Percentiles rank a stretch among this genome's conserved stretches.
Evolutionary conservation across 1,140 invertebrate genomes (phyloP).

Genomic region (Drosophila melanica): DNA sequence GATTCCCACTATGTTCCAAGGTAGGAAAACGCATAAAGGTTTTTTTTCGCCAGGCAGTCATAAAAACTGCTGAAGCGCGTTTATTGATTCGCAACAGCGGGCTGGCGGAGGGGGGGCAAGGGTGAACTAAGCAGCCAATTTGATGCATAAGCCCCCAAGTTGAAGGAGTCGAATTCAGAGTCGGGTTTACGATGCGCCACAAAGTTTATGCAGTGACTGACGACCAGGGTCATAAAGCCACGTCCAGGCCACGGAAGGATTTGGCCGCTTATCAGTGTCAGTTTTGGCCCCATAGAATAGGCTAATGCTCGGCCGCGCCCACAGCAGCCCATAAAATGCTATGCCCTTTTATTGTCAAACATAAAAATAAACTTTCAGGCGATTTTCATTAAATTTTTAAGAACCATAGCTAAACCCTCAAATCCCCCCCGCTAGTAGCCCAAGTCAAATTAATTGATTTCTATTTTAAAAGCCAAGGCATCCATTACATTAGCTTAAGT

Average conservation of each 20-base stretch:
- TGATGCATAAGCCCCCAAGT: slow-evolving; percentile 11
- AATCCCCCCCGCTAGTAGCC: background rate
- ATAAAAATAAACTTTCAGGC: slow-evolving; percentile 66
- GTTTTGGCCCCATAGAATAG: slow-evolving; percentile 32
- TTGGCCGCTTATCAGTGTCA: slow-evolving; percentile 59
- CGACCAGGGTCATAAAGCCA: slow-evolving; percentile 38
- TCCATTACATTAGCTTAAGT: slow-evolving; percentile 33
- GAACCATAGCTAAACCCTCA: slow-evolving; percentile 13
- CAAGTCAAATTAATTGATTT: slow-evolving; percentile 55
- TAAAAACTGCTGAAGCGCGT: slow-evolving; percentile 66
- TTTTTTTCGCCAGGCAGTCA: slow-evolving; percentile 29
- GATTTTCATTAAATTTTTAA: slow-evolving; percentile 67
- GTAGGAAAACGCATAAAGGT: slow-evolving; percentile 42
- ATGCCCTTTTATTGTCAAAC: slow-evolving; percentile 60
- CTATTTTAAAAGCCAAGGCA: slow-evolving; percentile 37
- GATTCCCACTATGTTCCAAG: slow-evolving; percentile 25
- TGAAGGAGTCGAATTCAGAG: slow-evolving; percentile 1
- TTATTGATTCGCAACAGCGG: slow-evolving; percentile 55
- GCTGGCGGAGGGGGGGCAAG: slow-evolving; percentile 5
- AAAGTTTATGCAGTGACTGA: slow-evolving; percentile 64
- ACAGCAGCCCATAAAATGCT: slow-evolving; percentile 52
- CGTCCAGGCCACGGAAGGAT: slow-evolving; percentile 47
- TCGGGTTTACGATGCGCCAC: slow-evolving; percentile 62
- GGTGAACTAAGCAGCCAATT: slow-evolving; percentile 12
- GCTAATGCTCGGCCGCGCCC: slow-evolving; percentile 39